Evolutionary conservation across 2,113 vertebrate genomes (phyloP).

Genomic region (Coptodon bakossiorum): DNA sequence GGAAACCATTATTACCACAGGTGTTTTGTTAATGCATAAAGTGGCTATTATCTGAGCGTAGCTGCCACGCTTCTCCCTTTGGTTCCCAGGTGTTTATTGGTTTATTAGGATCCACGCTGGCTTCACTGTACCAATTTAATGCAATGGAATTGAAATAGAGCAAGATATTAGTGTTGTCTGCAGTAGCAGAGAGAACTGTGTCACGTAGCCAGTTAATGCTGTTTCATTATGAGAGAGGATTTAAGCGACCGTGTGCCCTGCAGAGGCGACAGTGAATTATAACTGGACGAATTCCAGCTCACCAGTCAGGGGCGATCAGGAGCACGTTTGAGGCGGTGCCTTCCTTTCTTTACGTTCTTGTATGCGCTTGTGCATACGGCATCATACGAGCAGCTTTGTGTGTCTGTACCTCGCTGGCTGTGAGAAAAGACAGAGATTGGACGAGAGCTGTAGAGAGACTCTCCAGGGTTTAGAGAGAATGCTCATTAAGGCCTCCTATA

Average conservation of each 20-base stretch:
- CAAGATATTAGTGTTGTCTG: constrained; percentile 29
- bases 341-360: background rate
- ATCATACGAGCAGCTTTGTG: background rate
- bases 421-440: constrained; percentile 48
- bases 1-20: constrained; percentile 44
- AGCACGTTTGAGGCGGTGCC: background rate
- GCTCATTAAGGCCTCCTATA: constrained; percentile 70
- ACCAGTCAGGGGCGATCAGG: background rate
- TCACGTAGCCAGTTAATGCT: constrained; percentile 20
- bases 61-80: constrained; percentile 8
- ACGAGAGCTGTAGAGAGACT: constrained; percentile 47
- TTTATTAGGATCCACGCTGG: constrained; percentile 50
- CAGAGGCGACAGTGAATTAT: constrained; percentile 25
- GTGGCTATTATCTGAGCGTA: constrained; percentile 40
- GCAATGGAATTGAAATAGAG: constrained; percentile 31
- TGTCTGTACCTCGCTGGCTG: constrained; percentile 24
- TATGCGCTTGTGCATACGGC: background rate
- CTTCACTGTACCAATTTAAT: constrained; percentile 40
- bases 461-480: constrained; percentile 61
- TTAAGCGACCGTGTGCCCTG: background rate
- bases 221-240: constrained; percentile 33
- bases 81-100: constrained; percentile 50
- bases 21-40: constrained; percentile 54
- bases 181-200: background rate
- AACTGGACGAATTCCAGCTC: background rate